Evolutionary conservation across 2,888 invertebrate species (phyloP), one percentile per base, ranked within the genome.

Genomic region (Cephus spinipes): DNA sequence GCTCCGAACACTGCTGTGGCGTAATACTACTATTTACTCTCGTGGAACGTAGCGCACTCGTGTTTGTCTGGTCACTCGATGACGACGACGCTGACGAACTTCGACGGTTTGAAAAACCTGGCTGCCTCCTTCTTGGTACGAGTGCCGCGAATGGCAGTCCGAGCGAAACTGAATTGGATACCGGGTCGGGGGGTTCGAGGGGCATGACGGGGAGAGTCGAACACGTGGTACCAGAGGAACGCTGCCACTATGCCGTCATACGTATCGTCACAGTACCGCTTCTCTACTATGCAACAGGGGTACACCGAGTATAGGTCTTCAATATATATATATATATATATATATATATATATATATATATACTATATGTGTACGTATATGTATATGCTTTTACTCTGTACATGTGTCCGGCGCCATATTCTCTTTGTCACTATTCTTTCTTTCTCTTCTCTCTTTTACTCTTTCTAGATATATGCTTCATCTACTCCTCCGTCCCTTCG

Each of bases 131-230:
- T 23, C 23, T 55, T 9, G 55, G 55, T 55, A 23, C 55, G 71
- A 75, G 73, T 68, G 78, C 40, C 75, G 55, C 78, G 79, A 71
- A 73, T 77, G 81, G 79, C 81, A 81, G 80, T 79, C 80, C 77
- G 73, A 79, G 78, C 79, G 79, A 82, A 82, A 84, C 84, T 84
- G 83, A 84, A 82, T 81, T 79, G 78, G 75, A 76, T 83, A 76
- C 77, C 76, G 78, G 71, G 76, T 74, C 79, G 76, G 77, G 80
- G 79, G 79, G 77, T 77, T 76, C 77, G 78, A 78, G 80, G 80
- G 73, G 9, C 3, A 9, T 6, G 77, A 9, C 23, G 55, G 75
- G 80, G 80, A 76, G 79, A 77, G 73, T 77, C 76, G 75, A 73
- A 82, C 84, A 84, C 83, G 84, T 83, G 84, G 83, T 84, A 78